phyloP scores from a whole-genome alignment of 2,888 invertebrate species.

The Aphrophora alni region DNA sequence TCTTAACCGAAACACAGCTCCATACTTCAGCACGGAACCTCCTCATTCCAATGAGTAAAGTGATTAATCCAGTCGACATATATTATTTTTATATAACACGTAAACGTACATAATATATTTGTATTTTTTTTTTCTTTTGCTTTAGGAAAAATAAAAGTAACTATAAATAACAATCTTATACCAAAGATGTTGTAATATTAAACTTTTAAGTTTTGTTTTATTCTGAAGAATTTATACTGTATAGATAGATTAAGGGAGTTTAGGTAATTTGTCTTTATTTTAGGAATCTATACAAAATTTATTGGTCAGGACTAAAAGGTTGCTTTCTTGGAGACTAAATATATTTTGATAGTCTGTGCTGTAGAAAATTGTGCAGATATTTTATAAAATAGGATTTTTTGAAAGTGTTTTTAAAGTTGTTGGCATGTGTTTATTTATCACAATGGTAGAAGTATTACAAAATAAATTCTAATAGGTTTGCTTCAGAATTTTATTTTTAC shows the following conservation, averaged over 20 bases:
- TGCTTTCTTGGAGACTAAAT: not conserved
- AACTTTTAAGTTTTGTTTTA: not conserved
- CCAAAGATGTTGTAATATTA: not conserved
- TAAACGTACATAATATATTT: not conserved
- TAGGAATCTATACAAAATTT: no score
- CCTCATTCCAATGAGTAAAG: constrained; percentile 58
- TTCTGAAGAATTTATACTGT: not conserved
- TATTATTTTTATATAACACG: not conserved
- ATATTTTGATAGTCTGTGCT: not conserved
- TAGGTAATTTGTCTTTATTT: not conserved
- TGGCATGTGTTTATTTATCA: no score
- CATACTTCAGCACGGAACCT: constrained; percentile 88
- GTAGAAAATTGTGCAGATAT: not conserved
- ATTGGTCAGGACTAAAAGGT: not conserved
- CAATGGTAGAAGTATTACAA: no score
- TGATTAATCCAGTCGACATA: not conserved
- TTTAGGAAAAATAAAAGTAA: no score
- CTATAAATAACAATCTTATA: not conserved
- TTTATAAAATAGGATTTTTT: not conserved
- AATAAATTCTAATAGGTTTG: no score
- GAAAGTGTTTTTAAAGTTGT: no score
- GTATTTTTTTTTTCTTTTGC: no score
- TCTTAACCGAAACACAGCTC: constrained; percentile 87
- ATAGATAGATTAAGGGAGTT: not conserved
- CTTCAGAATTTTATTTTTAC: no score